These are phyloP conservation scores for Semnornis frantzii DNA, from an alignment of 2,113 vertebrate genomes.

Conservation along the genomic window DNA sequence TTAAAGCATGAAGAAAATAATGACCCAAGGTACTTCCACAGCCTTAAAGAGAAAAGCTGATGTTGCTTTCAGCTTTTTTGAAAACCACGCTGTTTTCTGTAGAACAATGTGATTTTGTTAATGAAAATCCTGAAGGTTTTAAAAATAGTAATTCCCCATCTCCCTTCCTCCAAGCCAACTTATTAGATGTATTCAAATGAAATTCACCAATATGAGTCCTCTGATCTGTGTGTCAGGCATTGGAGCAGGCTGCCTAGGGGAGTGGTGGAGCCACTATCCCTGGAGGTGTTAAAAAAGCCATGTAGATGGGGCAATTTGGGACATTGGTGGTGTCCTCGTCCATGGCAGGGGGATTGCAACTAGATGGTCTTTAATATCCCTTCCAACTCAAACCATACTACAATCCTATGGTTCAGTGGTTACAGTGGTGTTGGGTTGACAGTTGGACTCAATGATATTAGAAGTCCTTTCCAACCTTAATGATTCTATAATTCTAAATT, in stretches of 20 bases:
- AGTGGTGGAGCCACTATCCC: no score
- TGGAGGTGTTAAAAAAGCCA: no score
- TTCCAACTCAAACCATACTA: no score
- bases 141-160: not conserved
- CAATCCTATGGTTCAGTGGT: no score
- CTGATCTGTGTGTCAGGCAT: not conserved
- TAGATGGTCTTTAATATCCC: no score
- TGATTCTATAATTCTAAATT: not conserved
- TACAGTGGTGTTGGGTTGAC: no score
- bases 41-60: not conserved
- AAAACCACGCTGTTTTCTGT: not conserved
- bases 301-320: no score
- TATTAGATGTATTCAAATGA: not conserved
- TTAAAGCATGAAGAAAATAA: not conserved
- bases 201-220: not conserved
- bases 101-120: not conserved
- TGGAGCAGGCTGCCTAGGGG: no score
- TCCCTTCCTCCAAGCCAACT: not conserved
- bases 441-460: no score
- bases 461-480: no score
- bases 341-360: no score
- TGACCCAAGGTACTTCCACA: not conserved
- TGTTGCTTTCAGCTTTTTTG: not conserved
- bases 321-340: no score
- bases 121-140: not conserved